Base-by-base conservation (phyloP, 2,113 vertebrate genomes). In the Brachypteracias leptosomus region DNA sequence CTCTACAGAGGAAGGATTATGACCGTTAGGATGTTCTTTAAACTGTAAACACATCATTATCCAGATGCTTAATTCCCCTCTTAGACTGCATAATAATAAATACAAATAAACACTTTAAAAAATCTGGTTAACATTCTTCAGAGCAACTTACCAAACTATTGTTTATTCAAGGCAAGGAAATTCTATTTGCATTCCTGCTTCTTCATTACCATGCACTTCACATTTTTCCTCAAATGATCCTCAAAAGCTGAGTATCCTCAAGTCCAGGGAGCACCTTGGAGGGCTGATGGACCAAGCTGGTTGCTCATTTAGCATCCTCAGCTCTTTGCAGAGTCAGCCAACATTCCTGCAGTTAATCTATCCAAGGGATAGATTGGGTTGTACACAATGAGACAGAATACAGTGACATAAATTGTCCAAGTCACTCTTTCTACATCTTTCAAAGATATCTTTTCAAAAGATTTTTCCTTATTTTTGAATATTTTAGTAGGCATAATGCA, bases 1-100 rank as follows among this genome's bases (percentile, higher is more conserved):
- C 89, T 86, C 84, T 83, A 17, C 47, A 92, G 75, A 83, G 65
- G 68, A 93, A 88, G 67, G 68, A 81, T 55, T 89, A 72, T 68
- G 80, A 96, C 78, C 42, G 0, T 63, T 81, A 36, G 59, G 76
- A 86, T 78, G 72, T 82, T 95, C 71, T 92, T 81, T 80, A 88
- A 77, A 73, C 65, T 77, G 67, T 88, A 96, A 94, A 90, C 80
- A 86, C 8, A 14, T 61, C 38, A 47, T 94, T 96, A 90, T 31
- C 71, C 80, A 89, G 87, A 84, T 82, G 66, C 68, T 96, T 89
- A 75, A 89, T 87, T 91, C 47, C 58, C 61, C 31, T 66, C 63
- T 91, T 61, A 85, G 73, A 28, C 36, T 52, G 31, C 52, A 92
- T 26, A 92, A 42, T 52, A 89, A 94, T 78, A 95, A 94, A 84